phyloP scores from a whole-genome alignment of 1,140 invertebrate species.

The Saccostrea cuccullata region DNA sequence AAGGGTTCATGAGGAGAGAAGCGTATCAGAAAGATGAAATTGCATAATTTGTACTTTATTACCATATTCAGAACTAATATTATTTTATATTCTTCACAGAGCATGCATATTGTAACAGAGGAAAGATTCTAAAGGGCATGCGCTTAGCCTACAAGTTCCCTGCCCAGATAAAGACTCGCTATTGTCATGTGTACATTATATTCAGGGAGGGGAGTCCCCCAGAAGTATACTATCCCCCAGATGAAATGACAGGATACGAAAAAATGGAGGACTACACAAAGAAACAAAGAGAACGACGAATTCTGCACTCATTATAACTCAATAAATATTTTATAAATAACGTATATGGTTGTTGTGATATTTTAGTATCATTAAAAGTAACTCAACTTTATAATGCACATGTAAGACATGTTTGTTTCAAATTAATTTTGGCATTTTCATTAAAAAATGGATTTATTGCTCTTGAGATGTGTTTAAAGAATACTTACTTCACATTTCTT shows the following conservation, averaged over 20 bases:
- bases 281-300: constrained; percentile 61
- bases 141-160: constrained; percentile 2
- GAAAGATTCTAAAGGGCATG: neutral
- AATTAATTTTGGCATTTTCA: neutral
- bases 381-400: neutral
- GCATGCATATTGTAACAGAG: constrained; percentile 35
- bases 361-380: too few species aligned
- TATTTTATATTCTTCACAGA: neutral
- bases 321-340: neutral
- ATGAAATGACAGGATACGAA: constrained; percentile 78
- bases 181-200: constrained; percentile 92
- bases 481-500: too few species aligned
- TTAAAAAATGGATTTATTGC: neutral
- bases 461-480: too few species aligned
- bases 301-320: constrained; percentile 58
- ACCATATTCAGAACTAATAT: too few species aligned
- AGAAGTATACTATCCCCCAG: constrained; percentile 86
- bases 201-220: constrained; percentile 96
- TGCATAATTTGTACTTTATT: too few species aligned
- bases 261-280: constrained; percentile 69
- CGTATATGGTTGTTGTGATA: too few species aligned
- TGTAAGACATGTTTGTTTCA: neutral
- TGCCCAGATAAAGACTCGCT: constrained; percentile 82
- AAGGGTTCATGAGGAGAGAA: too few species aligned
- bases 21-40: too few species aligned